A percentile compares a stretch with the other conserved stretches of the same genome.
Evolutionary conservation across 2,888 invertebrate genomes (phyloP).

Genomic region (Pantelozetes paolii): DNA sequence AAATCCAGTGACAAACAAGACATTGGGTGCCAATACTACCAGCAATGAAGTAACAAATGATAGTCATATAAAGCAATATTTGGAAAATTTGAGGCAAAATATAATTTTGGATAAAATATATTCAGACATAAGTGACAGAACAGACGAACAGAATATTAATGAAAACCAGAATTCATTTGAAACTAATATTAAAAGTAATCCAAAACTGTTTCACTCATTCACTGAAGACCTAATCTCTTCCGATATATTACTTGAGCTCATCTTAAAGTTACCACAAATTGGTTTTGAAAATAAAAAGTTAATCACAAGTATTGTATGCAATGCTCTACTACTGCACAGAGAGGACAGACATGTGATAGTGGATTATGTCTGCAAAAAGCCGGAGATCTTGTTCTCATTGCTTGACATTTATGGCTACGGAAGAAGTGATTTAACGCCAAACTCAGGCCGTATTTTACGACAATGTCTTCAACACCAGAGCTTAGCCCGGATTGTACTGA

Average conservation of each 20-base stretch:
- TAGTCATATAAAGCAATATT: conserved; percentile 6
- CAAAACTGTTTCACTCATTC: neutral
- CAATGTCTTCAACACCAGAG: conserved; percentile 28
- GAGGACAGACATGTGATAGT: conserved; percentile 31
- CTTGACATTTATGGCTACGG: conserved; percentile 35
- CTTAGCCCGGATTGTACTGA: conserved; percentile 19
- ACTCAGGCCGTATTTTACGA: conserved; percentile 39
- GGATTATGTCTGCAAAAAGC: conserved; percentile 33
- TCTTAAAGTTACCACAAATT: conserved; percentile 34
- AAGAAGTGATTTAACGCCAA: conserved; percentile 39
- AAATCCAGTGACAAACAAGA: too few relatives aligned
- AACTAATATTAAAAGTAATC: neutral
- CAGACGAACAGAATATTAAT: neutral
- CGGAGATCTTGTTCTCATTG: conserved; percentile 27
- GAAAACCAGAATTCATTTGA: neutral
- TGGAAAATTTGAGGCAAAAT: conserved; percentile 28
- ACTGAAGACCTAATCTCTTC: conserved; percentile 17
- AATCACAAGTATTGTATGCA: conserved; percentile 18
- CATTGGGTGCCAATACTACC: too few relatives aligned
- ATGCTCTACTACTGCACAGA: conserved; percentile 35
- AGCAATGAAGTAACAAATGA: neutral
- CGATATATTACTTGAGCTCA: conserved; percentile 11
- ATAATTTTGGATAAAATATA: conserved; percentile 7
- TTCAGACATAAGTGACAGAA: neutral
- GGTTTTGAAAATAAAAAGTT: conserved; percentile 41